A percentile compares a stretch with the other conserved stretches of the same genome.
phyloP scores from a whole-genome alignment of 2,797 vertebrate genomes.

The Peromyscus attwateri region DNA sequence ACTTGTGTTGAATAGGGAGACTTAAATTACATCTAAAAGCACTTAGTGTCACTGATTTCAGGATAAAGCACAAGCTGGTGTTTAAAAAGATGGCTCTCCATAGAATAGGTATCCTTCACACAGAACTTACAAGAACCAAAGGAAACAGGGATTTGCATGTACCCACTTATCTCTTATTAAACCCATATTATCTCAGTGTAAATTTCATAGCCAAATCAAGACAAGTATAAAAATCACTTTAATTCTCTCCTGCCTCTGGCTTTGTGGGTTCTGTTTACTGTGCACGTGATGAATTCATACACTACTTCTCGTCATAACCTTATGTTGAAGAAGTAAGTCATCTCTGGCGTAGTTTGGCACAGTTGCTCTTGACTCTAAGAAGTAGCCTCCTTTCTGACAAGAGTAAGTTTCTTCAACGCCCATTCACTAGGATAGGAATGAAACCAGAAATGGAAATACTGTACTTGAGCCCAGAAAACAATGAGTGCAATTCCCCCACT shows the following conservation, averaged over 20 bases:
- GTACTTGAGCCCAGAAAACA: background rate
- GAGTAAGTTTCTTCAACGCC: background rate
- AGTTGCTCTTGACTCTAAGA: background rate
- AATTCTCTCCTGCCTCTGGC: background rate
- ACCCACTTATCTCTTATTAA: background rate
- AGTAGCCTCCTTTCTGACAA: background rate
- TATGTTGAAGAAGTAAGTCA: background rate
- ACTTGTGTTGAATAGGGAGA: background rate
- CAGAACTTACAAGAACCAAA: background rate
- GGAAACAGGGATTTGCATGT: background rate
- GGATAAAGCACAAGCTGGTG: background rate
- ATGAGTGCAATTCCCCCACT: background rate
- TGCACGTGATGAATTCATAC: background rate
- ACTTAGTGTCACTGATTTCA: background rate
- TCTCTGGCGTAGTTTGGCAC: background rate
- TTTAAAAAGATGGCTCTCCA: conserved; percentile 15
- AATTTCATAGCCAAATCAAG: background rate
- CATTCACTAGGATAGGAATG: background rate
- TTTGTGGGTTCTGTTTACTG: background rate
- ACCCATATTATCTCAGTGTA: background rate
- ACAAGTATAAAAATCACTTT: background rate
- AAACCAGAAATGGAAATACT: conserved; percentile 8
- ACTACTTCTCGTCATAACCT: background rate
- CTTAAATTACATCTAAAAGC: conserved; percentile 17
- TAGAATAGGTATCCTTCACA: background rate